Percentiles rank a stretch among this genome's conserved stretches.
phyloP scores from a whole-genome alignment of 92 coral and sea anemone genomes.

The Parazoanthus swiftii region DNA sequence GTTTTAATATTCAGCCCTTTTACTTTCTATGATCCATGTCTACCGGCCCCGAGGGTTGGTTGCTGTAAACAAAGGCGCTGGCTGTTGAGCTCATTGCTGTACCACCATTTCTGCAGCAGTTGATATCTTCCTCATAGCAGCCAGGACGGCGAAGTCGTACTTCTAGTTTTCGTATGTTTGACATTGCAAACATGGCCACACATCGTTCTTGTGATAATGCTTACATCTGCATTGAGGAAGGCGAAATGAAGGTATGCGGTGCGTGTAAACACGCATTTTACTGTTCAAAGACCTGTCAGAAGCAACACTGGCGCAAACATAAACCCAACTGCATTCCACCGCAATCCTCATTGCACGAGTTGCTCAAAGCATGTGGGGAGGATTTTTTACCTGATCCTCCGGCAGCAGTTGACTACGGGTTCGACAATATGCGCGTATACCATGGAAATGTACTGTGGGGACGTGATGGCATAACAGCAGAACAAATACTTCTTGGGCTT shows the following conservation, averaged over 20 bases:
- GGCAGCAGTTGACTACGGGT: slow-evolving; percentile 36
- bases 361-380: slow-evolving; percentile 22
- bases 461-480: background rate
- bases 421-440: slow-evolving; percentile 23
- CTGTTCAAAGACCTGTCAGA: slow-evolving; percentile 54
- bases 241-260: slow-evolving; percentile 25
- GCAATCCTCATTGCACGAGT: slow-evolving; percentile 29
- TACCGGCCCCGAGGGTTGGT: too few relatives aligned
- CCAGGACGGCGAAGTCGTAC: too few relatives aligned
- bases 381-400: slow-evolving; percentile 14
- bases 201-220: background rate
- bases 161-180: too few relatives aligned
- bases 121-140: too few relatives aligned
- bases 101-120: too few relatives aligned
- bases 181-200: background rate
- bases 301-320: slow-evolving; percentile 49
- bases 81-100: too few relatives aligned
- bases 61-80: too few relatives aligned
- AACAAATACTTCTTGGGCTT: slow-evolving; percentile 22
- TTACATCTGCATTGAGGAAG: slow-evolving; percentile 1
- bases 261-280: slow-evolving; percentile 44
- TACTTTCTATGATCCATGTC: too few relatives aligned
- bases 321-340: slow-evolving; percentile 51
- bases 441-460: slow-evolving; percentile 23
- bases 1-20: too few relatives aligned